Evolutionary conservation across 2,113 vertebrate species (phyloP), one percentile per base, ranked within the genome.

Genomic region (Ceratotherium simum): DNA sequence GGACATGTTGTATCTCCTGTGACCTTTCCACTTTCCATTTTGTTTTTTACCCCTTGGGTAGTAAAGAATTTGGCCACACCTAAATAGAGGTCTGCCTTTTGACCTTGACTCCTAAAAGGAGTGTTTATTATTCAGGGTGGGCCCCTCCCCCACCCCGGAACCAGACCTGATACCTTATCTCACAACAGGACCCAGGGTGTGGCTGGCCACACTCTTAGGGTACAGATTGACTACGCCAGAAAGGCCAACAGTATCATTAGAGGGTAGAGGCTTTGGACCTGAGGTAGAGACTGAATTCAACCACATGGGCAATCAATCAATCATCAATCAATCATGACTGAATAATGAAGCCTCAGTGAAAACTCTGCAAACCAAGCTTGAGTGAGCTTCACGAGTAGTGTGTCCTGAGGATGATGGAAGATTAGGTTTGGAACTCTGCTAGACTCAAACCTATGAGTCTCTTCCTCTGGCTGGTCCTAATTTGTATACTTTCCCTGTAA

Each of bases 1-100:
- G 2, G 16, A 46, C 2, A 0, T 11, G 3, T 18, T 46, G 51
- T 31, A 6, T 18, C 13, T 51, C 16, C 21, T n/a, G 2, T 17
- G 60, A 20, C 17, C 27, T 83, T 73, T 67, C 17, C 17, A 31
- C 2, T 48, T 29, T 9, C 13, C 48, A 48, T 48, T 48, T 48
- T 48, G 14, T 21, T 56, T 36, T 58, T 78, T 36, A 31, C 1
- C n/a, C 23, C 14, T 29, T n/a, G 16, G 6, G 17, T 23, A 16
- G 29, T 8, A 51, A 90, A 46, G 78, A 92, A 39, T 31, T 31
- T 60, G 21, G 27, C 51, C 17, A 25, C 6, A 51, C 56, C 48
- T 70, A 25, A 67, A 13, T 0, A 90, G 54, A 51, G 16, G 9
- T 56, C 10, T 84, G 62, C 31, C 31, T 18, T 95, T 25, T 84